Percentiles rank a stretch among this genome's conserved stretches.
These are phyloP conservation scores for Aelia acuminata DNA, from an alignment of 2,888 invertebrate species.

Conservation along the genomic window DNA sequence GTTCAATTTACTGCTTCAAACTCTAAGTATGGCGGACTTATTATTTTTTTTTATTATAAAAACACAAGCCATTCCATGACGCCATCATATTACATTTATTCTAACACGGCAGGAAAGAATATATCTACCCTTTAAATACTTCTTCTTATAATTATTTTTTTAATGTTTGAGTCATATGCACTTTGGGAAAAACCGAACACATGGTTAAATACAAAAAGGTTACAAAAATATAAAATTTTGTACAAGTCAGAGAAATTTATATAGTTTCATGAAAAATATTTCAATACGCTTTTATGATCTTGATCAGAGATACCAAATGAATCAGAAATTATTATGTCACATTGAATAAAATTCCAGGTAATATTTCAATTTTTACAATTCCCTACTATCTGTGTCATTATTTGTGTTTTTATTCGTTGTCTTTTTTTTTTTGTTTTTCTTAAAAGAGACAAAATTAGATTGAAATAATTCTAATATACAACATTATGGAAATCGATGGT, in stretches of 20 bases:
- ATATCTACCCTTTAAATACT: no score
- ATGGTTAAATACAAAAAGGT: background rate
- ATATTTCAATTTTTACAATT: background rate
- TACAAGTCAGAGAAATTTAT: conserved; percentile 20
- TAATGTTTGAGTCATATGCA: background rate
- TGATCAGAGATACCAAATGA: background rate
- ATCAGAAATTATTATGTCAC: background rate
- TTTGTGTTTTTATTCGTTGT: background rate
- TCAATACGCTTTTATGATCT: background rate
- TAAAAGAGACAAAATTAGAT: background rate
- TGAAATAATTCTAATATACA: background rate
- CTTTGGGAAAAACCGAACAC: background rate
- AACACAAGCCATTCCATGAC: no score
- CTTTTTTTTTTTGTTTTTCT: background rate
- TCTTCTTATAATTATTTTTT: background rate
- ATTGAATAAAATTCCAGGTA: background rate
- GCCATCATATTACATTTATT: no score
- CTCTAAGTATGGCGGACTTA: no score
- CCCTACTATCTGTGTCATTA: background rate
- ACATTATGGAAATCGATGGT: background rate
- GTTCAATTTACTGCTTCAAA: no score
- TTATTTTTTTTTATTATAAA: no score
- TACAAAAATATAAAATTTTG: background rate
- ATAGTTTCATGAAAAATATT: background rate
- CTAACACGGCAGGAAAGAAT: no score